phyloP scores from a whole-genome alignment of 2,888 invertebrate species.

The Scaptomyza flava region DNA sequence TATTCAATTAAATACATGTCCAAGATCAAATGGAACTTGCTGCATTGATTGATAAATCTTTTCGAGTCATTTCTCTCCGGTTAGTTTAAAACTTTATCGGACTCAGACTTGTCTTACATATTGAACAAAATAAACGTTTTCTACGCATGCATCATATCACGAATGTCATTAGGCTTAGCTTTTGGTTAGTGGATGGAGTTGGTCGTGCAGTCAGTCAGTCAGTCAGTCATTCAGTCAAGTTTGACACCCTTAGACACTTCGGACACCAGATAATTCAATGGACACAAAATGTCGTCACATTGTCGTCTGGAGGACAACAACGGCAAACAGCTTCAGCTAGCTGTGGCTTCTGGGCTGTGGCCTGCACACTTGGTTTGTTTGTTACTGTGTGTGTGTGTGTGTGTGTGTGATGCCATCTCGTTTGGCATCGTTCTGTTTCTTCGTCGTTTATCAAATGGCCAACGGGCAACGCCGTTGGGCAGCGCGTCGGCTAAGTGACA shows the following conservation, averaged over 20 bases:
- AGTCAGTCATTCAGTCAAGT: conserved; percentile 22
- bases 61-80: no score
- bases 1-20: no score
- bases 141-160: conserved; percentile 14
- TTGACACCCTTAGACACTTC: conserved; percentile 37
- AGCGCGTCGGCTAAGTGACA: conserved; percentile 81
- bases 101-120: no score
- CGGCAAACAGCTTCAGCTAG: neutral
- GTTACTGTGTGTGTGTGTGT: conserved; percentile 15
- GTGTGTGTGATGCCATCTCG: conserved; percentile 53
- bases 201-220: conserved; percentile 4
- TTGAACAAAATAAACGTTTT: neutral
- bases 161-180: conserved; percentile 24
- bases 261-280: conserved; percentile 49
- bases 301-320: conserved; percentile 61
- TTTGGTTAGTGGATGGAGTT: conserved; percentile 5
- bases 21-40: no score
- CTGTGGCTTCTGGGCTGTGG: conserved; percentile 7
- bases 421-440: conserved; percentile 68
- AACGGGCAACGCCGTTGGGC: conserved; percentile 65
- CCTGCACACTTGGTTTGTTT: conserved; percentile 43
- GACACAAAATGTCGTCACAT: conserved; percentile 76
- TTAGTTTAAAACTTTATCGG: no score
- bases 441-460: conserved; percentile 80
- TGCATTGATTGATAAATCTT: no score